Percentiles rank a stretch among this genome's conserved stretches.
These are phyloP conservation scores for Haliclystus octoradiatus DNA, from an alignment of 30 jellyfish, hydroid and myxozoan genomes.

Conservation along the genomic window DNA sequence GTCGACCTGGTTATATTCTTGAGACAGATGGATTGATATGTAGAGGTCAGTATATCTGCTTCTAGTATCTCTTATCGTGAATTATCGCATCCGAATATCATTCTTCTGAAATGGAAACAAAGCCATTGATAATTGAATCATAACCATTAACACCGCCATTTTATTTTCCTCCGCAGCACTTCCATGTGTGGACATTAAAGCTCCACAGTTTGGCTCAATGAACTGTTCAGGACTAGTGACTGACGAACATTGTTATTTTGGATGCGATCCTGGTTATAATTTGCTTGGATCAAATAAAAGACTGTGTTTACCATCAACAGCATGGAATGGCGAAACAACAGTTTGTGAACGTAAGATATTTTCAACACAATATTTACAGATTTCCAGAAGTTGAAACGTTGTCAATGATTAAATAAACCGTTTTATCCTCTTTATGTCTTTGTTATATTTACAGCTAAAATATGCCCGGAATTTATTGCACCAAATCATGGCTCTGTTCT, in stretches of 20 bases:
- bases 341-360: neutral
- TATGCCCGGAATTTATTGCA: slow-evolving; percentile 39
- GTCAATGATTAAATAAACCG: too few species aligned
- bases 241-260: neutral
- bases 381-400: too few species aligned
- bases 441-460: slow-evolving; percentile 28
- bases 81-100: too few species aligned
- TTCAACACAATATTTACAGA: too few species aligned
- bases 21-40: neutral
- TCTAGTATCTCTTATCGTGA: too few species aligned
- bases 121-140: too few species aligned
- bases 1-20: neutral
- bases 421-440: too few species aligned
- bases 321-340: neutral
- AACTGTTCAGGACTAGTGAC: slow-evolving; percentile 1
- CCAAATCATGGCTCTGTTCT: slow-evolving; percentile 41
- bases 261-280: neutral
- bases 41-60: slow-evolving; percentile 4
- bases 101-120: too few species aligned
- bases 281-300: neutral
- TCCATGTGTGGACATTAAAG: neutral
- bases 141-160: too few species aligned
- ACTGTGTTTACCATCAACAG: neutral
- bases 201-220: neutral
- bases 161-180: neutral